Percentiles rank a stretch among this genome's conserved stretches.
phyloP scores from a whole-genome alignment of 2,888 invertebrate species.

The Drosophila neotestacea region DNA sequence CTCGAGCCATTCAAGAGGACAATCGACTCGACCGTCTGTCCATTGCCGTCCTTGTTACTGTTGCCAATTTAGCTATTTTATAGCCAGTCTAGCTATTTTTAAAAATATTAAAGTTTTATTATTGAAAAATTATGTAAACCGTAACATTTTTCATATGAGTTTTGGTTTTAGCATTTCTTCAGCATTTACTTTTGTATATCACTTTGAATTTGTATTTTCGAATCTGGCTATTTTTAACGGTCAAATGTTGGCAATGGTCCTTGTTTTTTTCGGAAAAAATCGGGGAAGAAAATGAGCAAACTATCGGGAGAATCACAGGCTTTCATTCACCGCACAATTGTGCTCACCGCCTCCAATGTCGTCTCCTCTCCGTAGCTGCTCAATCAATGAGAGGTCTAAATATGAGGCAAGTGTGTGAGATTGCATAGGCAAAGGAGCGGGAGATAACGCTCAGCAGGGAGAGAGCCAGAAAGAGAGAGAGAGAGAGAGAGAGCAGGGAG shows the following conservation, averaged over 20 bases:
- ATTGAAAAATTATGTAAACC: too few relatives aligned
- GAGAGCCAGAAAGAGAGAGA: not conserved
- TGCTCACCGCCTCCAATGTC: not conserved
- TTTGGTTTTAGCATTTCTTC: too few relatives aligned
- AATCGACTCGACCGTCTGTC: not conserved
- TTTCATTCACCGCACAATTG: too few relatives aligned
- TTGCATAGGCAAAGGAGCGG: slow-evolving; percentile 1
- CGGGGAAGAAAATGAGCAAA: not conserved
- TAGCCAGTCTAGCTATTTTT: too few relatives aligned
- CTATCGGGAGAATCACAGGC: slow-evolving; percentile 29
- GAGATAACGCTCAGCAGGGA: slow-evolving; percentile 3
- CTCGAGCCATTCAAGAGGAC: slow-evolving; percentile 19
- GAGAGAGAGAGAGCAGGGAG: not conserved
- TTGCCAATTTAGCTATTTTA: too few relatives aligned
- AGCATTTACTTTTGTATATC: too few relatives aligned
- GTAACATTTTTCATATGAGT: too few relatives aligned
- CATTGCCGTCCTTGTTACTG: slow-evolving; percentile 4
- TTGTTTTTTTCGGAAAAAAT: not conserved
- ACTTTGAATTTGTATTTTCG: too few relatives aligned
- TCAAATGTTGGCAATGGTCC: not conserved
- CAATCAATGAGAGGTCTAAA: slow-evolving; percentile 16
- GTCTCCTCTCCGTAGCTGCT: slow-evolving; percentile 4
- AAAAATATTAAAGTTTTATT: too few relatives aligned
- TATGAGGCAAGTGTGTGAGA: slow-evolving; percentile 7
- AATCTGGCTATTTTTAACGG: too few relatives aligned